Percentiles rank a stretch among this genome's conserved stretches.
These are phyloP conservation scores for Pogonocherus hispidulus DNA, from an alignment of 2,888 invertebrate genomes.

Conservation along the genomic window DNA sequence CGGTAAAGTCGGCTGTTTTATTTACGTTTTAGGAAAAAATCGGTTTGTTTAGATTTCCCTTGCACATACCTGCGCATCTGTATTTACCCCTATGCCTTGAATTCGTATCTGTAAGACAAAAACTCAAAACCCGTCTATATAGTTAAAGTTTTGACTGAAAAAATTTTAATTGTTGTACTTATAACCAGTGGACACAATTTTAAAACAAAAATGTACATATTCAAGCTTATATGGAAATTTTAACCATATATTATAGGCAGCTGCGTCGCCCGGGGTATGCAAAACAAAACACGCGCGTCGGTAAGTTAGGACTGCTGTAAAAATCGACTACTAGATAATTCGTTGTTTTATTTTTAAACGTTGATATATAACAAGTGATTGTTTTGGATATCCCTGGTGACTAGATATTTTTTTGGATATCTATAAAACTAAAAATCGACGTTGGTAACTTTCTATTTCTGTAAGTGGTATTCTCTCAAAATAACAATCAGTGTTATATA, in stretches of 20 bases:
- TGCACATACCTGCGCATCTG: constrained; percentile 45
- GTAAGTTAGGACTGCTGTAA: neutral
- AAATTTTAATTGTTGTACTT: constrained; percentile 41
- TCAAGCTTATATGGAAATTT: constrained; percentile 35
- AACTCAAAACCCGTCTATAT: constrained; percentile 36
- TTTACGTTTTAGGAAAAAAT: constrained; percentile 25
- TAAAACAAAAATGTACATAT: constrained; percentile 44
- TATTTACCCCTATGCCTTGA: constrained; percentile 47
- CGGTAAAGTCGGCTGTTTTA: neutral
- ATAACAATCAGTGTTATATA: constrained; percentile 20
- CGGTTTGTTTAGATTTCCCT: constrained; percentile 38
- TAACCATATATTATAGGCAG: constrained; percentile 33
- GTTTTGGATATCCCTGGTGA: neutral
- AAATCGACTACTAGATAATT: neutral
- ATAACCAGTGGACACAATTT: constrained; percentile 35
- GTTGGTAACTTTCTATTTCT: constrained; percentile 20
- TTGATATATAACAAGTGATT: neutral
- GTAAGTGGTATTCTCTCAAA: constrained; percentile 20
- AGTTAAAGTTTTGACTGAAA: constrained; percentile 36
- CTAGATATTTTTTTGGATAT: constrained; percentile 19
- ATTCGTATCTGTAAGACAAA: constrained; percentile 36
- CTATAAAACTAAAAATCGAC: neutral
- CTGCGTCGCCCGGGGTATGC: neutral
- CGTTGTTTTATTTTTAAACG: neutral
- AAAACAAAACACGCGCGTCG: neutral